A percentile compares a stretch with the other conserved stretches of the same genome.
These are phyloP conservation scores for Apaloderma vittatum DNA, from an alignment of 2,113 vertebrate genomes.

Conservation along the genomic window DNA sequence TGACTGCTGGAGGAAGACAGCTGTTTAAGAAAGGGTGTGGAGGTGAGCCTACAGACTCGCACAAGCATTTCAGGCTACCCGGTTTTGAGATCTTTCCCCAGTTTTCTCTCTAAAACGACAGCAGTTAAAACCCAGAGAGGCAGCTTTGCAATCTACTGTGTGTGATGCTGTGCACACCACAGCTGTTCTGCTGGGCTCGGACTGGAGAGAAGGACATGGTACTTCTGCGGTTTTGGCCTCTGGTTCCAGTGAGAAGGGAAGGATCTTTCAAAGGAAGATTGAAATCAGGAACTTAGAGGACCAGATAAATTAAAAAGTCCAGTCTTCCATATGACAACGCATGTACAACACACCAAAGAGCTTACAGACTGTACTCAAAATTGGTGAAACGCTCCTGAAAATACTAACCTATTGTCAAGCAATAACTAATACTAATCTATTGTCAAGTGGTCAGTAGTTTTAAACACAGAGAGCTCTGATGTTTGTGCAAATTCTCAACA, in stretches of 20 bases:
- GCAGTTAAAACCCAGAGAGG: background rate
- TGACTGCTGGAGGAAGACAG: background rate
- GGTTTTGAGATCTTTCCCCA: background rate
- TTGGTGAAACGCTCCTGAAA: background rate
- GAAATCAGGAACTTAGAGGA: background rate
- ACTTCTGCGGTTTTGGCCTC: background rate
- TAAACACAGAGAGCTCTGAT: background rate
- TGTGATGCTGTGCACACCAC: fast-evolving
- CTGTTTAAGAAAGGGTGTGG: fast-evolving
- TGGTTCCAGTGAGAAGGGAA: background rate
- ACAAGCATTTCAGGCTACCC: background rate
- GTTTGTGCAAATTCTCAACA: background rate
- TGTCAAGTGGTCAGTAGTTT: background rate
- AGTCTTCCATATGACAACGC: background rate
- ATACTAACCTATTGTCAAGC: background rate
- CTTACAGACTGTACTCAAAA: background rate
- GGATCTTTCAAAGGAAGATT: background rate
- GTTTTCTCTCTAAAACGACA: background rate
- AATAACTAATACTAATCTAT: background rate
- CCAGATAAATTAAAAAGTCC: background rate
- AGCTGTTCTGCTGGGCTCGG: background rate
- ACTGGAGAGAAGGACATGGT: background rate
- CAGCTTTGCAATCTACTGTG: background rate
- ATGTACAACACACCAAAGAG: background rate
- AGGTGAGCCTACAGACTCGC: background rate